Percentiles rank a stretch among this genome's conserved stretches.
phyloP scores from a whole-genome alignment of 1,140 invertebrate genomes.

The Drosophila repleta region DNA sequence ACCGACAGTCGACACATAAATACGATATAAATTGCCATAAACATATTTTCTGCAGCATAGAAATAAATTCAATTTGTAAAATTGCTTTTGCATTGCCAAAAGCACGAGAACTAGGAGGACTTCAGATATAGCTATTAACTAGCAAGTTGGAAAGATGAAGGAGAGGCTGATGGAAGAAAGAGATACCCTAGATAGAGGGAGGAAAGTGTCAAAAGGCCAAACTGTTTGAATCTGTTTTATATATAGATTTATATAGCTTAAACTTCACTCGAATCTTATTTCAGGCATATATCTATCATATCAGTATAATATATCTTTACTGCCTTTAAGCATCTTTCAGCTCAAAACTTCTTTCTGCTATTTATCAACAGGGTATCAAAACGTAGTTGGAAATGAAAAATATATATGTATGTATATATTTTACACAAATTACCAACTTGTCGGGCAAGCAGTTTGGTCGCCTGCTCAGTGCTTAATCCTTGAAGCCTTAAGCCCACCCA shows the following conservation, averaged over 20 bases:
- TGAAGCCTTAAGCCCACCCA: background rate
- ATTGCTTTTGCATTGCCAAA: slow-evolving; percentile 67
- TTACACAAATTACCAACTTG: slow-evolving; percentile 52
- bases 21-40: slow-evolving; percentile 71
- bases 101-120: background rate
- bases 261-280: no score
- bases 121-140: background rate
- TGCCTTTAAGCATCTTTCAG: no score
- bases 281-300: no score
- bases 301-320: no score
- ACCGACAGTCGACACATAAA: slow-evolving; percentile 34
- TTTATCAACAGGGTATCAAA: slow-evolving; percentile 17
- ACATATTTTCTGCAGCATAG: slow-evolving; percentile 65
- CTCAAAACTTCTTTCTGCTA: background rate
- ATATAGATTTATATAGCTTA: no score
- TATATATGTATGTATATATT: slow-evolving; percentile 31
- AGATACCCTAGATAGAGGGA: no score
- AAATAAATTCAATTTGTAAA: slow-evolving; percentile 80
- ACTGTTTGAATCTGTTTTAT: no score
- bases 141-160: background rate
- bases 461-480: slow-evolving; percentile 13
- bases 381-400: slow-evolving; percentile 59
- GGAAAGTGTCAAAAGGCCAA: no score
- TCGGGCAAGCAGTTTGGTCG: slow-evolving; percentile 24
- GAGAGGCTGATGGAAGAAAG: background rate